Conservation (phyloP, 2,797 vertebrate species). For the Octomys mimax region DNA sequence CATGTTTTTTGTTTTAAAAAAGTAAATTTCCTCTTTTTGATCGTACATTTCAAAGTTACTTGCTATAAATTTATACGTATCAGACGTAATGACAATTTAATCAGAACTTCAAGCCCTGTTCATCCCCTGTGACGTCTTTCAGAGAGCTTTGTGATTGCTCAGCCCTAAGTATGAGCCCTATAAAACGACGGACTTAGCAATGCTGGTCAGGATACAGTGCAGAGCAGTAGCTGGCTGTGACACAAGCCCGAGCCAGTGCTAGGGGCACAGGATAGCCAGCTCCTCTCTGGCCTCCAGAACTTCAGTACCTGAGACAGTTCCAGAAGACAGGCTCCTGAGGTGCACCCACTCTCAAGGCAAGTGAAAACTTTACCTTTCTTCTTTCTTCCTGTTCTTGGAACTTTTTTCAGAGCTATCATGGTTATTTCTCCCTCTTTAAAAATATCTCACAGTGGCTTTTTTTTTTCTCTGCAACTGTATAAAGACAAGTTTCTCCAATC, state of each 20-base stretch:
- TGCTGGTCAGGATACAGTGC: conserved; percentile 89
- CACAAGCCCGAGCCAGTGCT: conserved; percentile 9
- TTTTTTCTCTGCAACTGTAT: conserved; percentile 57
- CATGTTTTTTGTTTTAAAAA: conserved; percentile 54
- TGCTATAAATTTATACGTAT: conserved; percentile 85
- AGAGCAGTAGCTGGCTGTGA: conserved; percentile 65
- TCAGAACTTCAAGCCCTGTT: conserved; percentile 85
- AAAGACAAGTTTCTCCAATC: conserved; percentile 37
- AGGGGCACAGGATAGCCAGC: conserved; percentile 15
- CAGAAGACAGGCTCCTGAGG: background rate
- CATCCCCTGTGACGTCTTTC: conserved; percentile 94
- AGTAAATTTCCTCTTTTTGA: conserved; percentile 63
- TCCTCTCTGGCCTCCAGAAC: background rate
- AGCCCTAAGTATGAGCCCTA: conserved; percentile 89
- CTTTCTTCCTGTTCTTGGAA: background rate
- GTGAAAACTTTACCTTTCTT: conserved; percentile 41
- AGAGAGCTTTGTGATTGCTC: conserved; percentile 91
- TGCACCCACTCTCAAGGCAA: conserved; percentile 10
- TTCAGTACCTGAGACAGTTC: conserved; percentile 90
- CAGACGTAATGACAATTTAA: conserved; percentile 86
- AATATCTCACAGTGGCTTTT: background rate
- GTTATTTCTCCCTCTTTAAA: conserved; percentile 22
- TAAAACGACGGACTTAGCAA: conserved; percentile 92
- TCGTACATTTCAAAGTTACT: conserved; percentile 71
- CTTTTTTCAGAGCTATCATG: background rate